Base-by-base conservation (phyloP, 1,140 invertebrate genomes). In the Drosophila bocqueti region DNA sequence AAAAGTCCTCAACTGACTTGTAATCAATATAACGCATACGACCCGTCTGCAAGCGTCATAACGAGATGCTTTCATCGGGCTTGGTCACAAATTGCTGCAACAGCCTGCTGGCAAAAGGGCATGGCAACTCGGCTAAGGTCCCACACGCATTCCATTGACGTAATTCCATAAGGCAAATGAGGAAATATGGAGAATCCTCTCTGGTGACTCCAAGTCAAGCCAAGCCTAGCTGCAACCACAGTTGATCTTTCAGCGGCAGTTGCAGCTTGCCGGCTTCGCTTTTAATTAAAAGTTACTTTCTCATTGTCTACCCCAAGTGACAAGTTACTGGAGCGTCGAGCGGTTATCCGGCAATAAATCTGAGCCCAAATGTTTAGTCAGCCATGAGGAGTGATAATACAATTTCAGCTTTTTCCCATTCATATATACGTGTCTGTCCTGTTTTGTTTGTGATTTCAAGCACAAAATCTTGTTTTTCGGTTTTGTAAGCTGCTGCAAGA, bases 1-100 rank as follows among this genome's bases (percentile, higher is more conserved):
- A 21, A 24, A 16, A 38, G 15, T 16, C 18, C 52, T 9, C 18
- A 24, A 24, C 34, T 10, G 54, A 31, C 16, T 71, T 46, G 64
- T 66, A 67, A 76, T 86, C 79, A 73, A 86, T 82, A 79, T 78
- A 64, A 68, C 46, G 54, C 58, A 82, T 76, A 82, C 68, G 79
- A 72, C 61, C 52, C 49, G 42, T 29, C 21, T 15, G 46, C 15
- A 10, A 0, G 31, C 34, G 45, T 42, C 46, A 43, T 31, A 60
- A 71, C 21, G 47, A 73, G 9, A 11, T 43, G 42, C 36, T 40
- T 18, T 52, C 9, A 7, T 54, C 55, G 55, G 45, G 11, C 36
- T 73, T 45, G 36, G 54, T 29, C 43, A 34, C 64, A 55, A 69
- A 26, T 40, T 34, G 13, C 42, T 21, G 34, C 54, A 58, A 29